Evolutionary conservation across 2,113 vertebrate genomes (phyloP).

Genomic region (Brachirus orientalis): DNA sequence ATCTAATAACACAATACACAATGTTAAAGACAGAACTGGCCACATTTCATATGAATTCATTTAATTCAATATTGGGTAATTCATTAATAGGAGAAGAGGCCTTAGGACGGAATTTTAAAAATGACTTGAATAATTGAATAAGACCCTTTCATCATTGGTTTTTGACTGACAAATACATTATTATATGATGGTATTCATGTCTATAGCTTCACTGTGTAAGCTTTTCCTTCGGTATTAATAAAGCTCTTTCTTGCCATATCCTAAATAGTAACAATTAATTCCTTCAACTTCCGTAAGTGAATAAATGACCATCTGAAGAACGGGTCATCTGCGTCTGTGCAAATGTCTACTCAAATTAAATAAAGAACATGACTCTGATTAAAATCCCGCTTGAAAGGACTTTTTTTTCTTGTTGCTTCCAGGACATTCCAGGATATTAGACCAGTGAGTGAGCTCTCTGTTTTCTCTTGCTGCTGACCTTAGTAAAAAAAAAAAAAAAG

Average conservation of each 20-base stretch:
- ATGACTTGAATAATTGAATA: too few species aligned
- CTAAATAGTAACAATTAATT: conserved; percentile 45
- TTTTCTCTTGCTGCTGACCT: conserved; percentile 70
- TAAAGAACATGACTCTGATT: conserved; percentile 84
- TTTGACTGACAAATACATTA: too few species aligned
- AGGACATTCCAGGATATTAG: conserved; percentile 83
- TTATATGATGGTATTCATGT: too few species aligned
- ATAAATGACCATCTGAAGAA: conserved; percentile 64
- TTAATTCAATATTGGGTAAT: too few species aligned
- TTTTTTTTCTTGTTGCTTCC: conserved; percentile 49
- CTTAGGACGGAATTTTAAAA: too few species aligned
- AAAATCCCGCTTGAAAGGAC: conserved; percentile 68
- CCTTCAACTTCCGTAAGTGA: conserved; percentile 52
- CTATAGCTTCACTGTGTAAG: background rate
- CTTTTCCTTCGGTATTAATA: background rate
- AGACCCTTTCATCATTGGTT: too few species aligned
- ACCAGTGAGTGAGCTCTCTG: conserved; percentile 72
- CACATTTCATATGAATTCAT: too few species aligned
- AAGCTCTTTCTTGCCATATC: background rate
- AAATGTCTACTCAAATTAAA: conserved; percentile 76
- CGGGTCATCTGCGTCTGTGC: conserved; percentile 49
- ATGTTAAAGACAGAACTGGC: too few species aligned
- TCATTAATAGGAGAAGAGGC: too few species aligned
- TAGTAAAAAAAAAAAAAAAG: conserved; percentile 44
- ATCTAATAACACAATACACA: too few species aligned